Evolutionary conservation across 2,113 vertebrate genomes (phyloP).

Genomic region (Xenus cinereus): DNA sequence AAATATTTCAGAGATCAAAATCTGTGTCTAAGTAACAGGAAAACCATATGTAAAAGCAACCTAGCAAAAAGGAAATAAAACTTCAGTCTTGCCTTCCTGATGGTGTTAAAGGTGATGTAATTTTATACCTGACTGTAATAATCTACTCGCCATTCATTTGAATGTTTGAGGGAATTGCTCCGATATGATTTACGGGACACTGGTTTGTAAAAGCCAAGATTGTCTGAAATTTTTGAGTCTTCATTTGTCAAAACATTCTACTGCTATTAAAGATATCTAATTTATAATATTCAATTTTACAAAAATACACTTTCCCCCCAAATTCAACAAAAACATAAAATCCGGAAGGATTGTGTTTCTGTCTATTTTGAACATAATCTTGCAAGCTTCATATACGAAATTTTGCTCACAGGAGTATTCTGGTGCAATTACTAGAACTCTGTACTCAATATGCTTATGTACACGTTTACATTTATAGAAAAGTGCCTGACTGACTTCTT

Average conservation of each 20-base stretch:
- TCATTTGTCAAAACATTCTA: background rate
- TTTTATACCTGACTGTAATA: background rate
- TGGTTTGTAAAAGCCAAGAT: background rate
- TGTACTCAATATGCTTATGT: background rate
- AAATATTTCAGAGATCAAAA: background rate
- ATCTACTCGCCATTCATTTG: background rate
- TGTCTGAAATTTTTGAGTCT: background rate
- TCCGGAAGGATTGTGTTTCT: background rate
- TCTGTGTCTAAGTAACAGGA: background rate
- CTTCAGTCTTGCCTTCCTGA: background rate
- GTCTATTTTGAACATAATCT: background rate
- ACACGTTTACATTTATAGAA: rapidly evolving
- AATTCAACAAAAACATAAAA: background rate
- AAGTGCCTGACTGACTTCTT: background rate
- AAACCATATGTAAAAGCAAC: background rate
- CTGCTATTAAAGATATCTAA: background rate
- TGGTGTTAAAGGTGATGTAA: background rate
- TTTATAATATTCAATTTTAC: background rate
- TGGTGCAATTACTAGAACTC: background rate
- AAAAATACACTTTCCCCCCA: background rate
- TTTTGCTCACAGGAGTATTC: background rate
- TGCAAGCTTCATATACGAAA: background rate
- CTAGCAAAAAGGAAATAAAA: background rate
- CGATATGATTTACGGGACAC: background rate
- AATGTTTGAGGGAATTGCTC: background rate